These are phyloP conservation scores for Aspidiotus destructor DNA, from an alignment of 2,888 invertebrate genomes.

Conservation along the genomic window DNA sequence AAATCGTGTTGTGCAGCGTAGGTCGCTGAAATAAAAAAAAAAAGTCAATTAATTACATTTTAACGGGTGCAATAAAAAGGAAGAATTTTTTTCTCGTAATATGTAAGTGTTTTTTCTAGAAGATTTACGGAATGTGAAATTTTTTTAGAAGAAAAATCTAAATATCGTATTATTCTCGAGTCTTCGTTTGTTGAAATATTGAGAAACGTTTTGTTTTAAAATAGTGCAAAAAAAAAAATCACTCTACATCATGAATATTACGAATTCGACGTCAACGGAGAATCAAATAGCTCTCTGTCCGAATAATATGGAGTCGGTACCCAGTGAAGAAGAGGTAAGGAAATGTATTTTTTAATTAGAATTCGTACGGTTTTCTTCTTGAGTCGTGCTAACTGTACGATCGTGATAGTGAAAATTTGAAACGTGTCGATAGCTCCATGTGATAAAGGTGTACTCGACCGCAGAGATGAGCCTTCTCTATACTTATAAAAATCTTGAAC, in stretches of 20 bases:
- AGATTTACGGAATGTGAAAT: too few relatives aligned
- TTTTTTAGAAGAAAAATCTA: too few relatives aligned
- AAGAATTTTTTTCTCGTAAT: too few relatives aligned
- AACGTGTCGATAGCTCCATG: neutral
- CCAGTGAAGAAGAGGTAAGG: constrained; percentile 32
- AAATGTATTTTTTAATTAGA: neutral
- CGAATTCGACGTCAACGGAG: constrained; percentile 22
- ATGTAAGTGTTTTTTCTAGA: too few relatives aligned
- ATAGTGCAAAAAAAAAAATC: too few relatives aligned
- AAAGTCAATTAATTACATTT: neutral
- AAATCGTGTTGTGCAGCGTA: neutral
- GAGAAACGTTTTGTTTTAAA: too few relatives aligned
- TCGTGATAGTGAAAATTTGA: neutral
- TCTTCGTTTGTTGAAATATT: too few relatives aligned
- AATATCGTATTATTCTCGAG: too few relatives aligned
- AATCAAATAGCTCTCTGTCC: constrained; percentile 29
- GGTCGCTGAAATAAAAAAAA: neutral
- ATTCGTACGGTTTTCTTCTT: neutral
- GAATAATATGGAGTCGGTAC: constrained; percentile 27
- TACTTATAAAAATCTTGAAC: too few relatives aligned
- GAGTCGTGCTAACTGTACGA: neutral
- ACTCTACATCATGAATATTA: constrained; percentile 21
- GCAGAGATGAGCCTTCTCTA: too few relatives aligned
- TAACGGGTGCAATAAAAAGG: too few relatives aligned
- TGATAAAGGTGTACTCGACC: neutral